These are phyloP conservation scores for fruit fly (Drosophila melanogaster) DNA, from an alignment of 1,140 invertebrate genomes.

Conservation along the genomic window Release_6_plus_ISO1_MT NT_037436.4:1070501-1071000, in stretches of 20 bases:
- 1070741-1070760: slow-evolving; percentile 34
- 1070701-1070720: slow-evolving; percentile 53
- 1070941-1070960: neutral
- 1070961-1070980: slow-evolving; percentile 21
- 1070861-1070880: slow-evolving; percentile 27
- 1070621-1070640: slow-evolving; percentile 28
- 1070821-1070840: slow-evolving; percentile 46
- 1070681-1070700: slow-evolving; percentile 43
- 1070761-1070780: slow-evolving; percentile 8
- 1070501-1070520: no score
- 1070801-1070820: slow-evolving; percentile 24
- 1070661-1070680: slow-evolving; percentile 43
- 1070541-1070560: neutral
- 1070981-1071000: slow-evolving; percentile 73
- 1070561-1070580: slow-evolving; percentile 9
- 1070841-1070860: slow-evolving; percentile 17
- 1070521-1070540: no score
- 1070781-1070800: slow-evolving; percentile 12
- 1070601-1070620: slow-evolving; percentile 52
- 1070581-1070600: slow-evolving; percentile 47
- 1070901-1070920: slow-evolving; percentile 59
- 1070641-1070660: slow-evolving; percentile 45
- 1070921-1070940: neutral
- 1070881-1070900: slow-evolving; percentile 81
- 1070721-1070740: slow-evolving; percentile 28